A percentile compares a stretch with the other conserved stretches of the same genome.
These are phyloP conservation scores for Ictalurus furcatus DNA, from an alignment of 2,113 vertebrate species.

Conservation along the genomic window DNA sequence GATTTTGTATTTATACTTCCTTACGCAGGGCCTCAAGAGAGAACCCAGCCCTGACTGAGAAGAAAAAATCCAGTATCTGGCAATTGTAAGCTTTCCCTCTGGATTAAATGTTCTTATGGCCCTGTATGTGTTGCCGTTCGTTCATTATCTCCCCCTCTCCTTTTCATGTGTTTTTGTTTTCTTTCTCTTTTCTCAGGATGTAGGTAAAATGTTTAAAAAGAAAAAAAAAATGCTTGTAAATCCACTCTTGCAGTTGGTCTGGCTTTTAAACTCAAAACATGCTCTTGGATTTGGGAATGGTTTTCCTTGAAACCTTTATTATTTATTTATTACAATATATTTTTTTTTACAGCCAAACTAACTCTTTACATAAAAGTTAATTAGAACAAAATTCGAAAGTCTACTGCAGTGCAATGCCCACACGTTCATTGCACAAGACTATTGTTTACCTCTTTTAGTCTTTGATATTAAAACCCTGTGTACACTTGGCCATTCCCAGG, in stretches of 20 bases:
- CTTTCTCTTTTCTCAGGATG: constrained; percentile 69
- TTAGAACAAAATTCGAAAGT: constrained; percentile 6
- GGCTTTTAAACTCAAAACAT: constrained; percentile 50
- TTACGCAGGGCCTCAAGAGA: constrained; percentile 88
- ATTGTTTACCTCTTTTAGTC: neutral
- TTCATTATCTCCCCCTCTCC: constrained; percentile 26
- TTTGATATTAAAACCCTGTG: neutral
- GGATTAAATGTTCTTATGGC: constrained; percentile 17
- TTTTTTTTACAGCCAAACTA: constrained; percentile 11
- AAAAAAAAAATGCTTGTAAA: constrained; percentile 41
- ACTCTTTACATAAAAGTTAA: constrained; percentile 23
- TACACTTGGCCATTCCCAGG: constrained; percentile 39
- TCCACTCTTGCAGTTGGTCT: constrained; percentile 45
- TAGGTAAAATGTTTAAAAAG: constrained; percentile 68
- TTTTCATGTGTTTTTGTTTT: constrained; percentile 50
- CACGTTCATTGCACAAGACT: constrained; percentile 6
- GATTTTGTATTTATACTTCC: constrained; percentile 30
- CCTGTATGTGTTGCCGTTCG: constrained; percentile 31
- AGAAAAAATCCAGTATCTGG: constrained; percentile 98
- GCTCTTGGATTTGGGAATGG: constrained; percentile 52
- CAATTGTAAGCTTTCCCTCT: constrained; percentile 87
- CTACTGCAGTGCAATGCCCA: neutral
- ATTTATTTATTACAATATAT: too few species aligned
- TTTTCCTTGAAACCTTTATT: constrained; percentile 39
- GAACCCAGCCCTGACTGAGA: constrained; percentile 90